These are phyloP conservation scores for Phoebastria nigripes DNA, from an alignment of 2,797 vertebrate genomes.

Conservation along the genomic window DNA sequence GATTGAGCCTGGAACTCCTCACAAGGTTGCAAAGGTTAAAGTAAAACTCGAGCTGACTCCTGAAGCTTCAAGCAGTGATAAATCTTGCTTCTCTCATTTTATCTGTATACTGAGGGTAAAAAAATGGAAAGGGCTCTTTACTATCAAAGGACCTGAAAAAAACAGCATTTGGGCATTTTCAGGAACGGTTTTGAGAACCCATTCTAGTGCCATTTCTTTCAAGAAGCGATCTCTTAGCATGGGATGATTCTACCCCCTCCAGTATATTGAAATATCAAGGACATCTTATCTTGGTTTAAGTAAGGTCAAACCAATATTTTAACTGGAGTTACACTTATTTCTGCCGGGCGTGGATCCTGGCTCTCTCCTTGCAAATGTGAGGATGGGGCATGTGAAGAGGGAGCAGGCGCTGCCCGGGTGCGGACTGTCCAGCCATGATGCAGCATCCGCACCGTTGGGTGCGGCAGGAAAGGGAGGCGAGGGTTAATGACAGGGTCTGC, in stretches of 20 bases:
- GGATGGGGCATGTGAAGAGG: not conserved
- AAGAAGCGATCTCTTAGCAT: not conserved
- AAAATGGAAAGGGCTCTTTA: not conserved
- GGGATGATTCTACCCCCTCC: not conserved
- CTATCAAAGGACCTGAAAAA: not conserved
- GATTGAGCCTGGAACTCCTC: not conserved
- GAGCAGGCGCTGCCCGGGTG: not conserved
- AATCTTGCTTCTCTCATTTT: not conserved
- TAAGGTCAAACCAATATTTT: not conserved
- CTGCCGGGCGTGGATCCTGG: not conserved
- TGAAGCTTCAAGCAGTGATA: not conserved
- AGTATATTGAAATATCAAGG: not conserved
- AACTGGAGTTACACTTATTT: not conserved
- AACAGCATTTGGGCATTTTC: not conserved
- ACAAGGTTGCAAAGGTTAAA: not conserved
- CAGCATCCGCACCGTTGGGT: not conserved
- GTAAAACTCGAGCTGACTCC: not conserved
- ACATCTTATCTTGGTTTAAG: not conserved
- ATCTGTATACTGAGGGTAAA: not conserved
- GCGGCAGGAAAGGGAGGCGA: not conserved
- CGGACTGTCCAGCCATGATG: rapidly evolving
- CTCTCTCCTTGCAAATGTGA: not conserved
- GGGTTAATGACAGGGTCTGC: slow-evolving; percentile 36
- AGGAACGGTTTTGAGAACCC: not conserved
- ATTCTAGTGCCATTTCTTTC: not conserved